phyloP scores from a whole-genome alignment of 2,888 invertebrate species.

The Caenorhabditis sp. region DNA sequence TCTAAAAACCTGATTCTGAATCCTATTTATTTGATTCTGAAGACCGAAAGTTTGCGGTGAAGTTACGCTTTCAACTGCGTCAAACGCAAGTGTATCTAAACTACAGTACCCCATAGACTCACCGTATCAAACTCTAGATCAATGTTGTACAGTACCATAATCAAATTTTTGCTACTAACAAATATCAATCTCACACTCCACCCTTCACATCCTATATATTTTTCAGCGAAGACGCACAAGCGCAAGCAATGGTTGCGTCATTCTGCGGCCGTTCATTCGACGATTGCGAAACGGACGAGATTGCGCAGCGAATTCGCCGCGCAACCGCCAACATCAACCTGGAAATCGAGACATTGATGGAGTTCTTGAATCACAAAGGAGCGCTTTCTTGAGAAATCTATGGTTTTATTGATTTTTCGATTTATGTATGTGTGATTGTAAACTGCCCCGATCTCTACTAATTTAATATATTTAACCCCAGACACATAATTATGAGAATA shows the following conservation, averaged over 20 bases:
- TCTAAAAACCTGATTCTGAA: too few species aligned
- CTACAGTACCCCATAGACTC: too few species aligned
- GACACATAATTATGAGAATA: too few species aligned
- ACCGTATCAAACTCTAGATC: too few species aligned
- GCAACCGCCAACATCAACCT: conserved; percentile 71
- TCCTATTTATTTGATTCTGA: too few species aligned
- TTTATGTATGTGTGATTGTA: neutral
- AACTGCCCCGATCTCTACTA: too few species aligned
- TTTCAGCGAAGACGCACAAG: conserved; percentile 70
- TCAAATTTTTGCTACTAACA: too few species aligned
- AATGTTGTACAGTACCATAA: too few species aligned
- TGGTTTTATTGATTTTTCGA: neutral
- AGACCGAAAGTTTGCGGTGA: too few species aligned
- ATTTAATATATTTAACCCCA: too few species aligned
- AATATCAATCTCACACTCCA: neutral
- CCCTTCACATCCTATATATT: neutral
- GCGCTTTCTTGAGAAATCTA: conserved; percentile 49
- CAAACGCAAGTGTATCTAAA: too few species aligned
- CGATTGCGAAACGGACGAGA: conserved; percentile 71
- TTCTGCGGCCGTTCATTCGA: conserved; percentile 71
- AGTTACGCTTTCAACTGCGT: too few species aligned
- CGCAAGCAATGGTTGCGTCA: conserved; percentile 71
- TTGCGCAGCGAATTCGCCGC: conserved; percentile 70
- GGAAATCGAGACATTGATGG: conserved; percentile 70
- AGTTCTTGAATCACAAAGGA: conserved; percentile 71